Percentiles rank a stretch among this genome's conserved stretches.
phyloP scores from a whole-genome alignment of 2,113 vertebrate genomes.

The Aramus guarauna region DNA sequence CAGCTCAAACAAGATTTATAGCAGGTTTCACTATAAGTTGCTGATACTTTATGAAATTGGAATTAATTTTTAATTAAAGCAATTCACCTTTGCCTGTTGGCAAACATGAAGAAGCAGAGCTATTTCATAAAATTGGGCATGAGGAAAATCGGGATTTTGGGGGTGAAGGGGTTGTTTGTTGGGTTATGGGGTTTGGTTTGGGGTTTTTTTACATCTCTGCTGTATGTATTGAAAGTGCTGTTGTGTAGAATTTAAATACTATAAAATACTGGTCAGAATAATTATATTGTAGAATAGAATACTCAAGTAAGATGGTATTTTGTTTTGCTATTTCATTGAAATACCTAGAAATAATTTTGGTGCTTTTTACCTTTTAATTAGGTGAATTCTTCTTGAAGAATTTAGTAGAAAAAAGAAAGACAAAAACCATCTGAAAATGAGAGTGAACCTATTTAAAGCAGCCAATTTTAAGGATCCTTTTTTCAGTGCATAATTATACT shows the following conservation, averaged over 20 bases:
- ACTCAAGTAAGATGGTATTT: neutral
- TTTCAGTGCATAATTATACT: neutral
- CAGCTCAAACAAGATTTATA: neutral
- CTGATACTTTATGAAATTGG: neutral
- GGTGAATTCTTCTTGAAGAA: constrained; percentile 99
- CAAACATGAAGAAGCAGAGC: neutral
- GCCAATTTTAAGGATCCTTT: neutral
- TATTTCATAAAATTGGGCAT: neutral
- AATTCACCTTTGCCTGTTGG: neutral
- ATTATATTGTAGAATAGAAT: neutral
- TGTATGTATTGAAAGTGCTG: neutral
- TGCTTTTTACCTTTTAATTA: constrained; percentile 61
- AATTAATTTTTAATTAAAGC: neutral
- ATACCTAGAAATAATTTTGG: neutral
- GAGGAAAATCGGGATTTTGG: neutral
- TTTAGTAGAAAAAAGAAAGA: constrained; percentile 86
- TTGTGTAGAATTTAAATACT: neutral
- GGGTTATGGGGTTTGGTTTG: neutral
- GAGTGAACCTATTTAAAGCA: neutral
- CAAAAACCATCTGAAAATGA: constrained; percentile 66
- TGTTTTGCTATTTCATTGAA: neutral
- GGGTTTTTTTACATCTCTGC: neutral
- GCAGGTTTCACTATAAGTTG: neutral
- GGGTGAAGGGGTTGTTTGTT: neutral
- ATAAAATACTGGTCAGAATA: neutral